Base-by-base conservation (phyloP, 2,888 invertebrate species). In the Patella ulyssiponensis region DNA sequence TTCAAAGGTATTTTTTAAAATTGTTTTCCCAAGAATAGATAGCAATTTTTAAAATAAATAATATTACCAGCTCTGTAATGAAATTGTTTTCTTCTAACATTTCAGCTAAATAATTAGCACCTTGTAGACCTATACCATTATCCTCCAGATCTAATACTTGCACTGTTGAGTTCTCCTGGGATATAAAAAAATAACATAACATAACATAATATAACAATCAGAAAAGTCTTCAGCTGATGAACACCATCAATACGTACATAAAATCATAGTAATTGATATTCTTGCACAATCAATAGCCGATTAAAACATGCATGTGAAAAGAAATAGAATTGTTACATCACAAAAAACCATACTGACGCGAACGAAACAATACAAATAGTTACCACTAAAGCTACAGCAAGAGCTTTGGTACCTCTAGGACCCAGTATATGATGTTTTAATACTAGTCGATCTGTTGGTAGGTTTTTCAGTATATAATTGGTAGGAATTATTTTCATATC, bases 341-440 rank as follows among this genome's bases (percentile, higher is more conserved):
- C n/a, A n/a, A n/a, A 44, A 44, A 9, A 0, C 7, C 3, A 7
- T 1, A 9, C 44, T 9, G 9, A 9, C 9, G 7, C 7, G 44
- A 44, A 44, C 9, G 44, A 9, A 44, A 44, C 44, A 44, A 44
- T 33, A 4, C 33, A 33, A 33, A 7, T 44, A 81, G 86, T 81
- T 80, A 89, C 89, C 75, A 88, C 83, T 20, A 89, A 79, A 12
- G 88, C 85, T 11, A 88, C 81, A 27, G 86, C 82, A n/a, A 84
- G 80, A 14, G 87, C 86, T 70, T 87, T 87, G 27, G 85, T 81
- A 11, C 85, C 87, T 1, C 83, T 77, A 1, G 84, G 79, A 9
- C 86, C 86, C 52, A 89, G 78, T 53, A 83, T 81, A 23, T 86
- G 83, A 58, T 87, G 85, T 9, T 81, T 79, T 53, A 88, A 74